Evolutionary conservation across 1,140 invertebrate genomes (phyloP).

Genomic region (Watersipora subatra): DNA sequence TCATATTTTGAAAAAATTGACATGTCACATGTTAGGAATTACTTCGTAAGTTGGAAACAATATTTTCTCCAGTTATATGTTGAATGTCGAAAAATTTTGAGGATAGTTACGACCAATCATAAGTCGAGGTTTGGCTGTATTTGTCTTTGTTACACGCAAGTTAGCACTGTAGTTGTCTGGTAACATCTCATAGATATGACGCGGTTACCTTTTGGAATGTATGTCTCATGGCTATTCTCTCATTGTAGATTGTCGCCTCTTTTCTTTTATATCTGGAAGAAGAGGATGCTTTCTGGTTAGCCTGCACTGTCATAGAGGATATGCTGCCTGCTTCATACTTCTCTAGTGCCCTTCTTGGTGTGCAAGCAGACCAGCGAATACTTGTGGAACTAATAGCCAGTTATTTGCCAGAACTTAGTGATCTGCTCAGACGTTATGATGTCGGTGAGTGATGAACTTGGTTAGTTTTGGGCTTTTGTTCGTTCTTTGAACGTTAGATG

Average conservation of each 20-base stretch:
- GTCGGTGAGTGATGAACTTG: conserved; percentile 41
- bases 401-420: conserved; percentile 76
- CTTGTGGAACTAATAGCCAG: conserved; percentile 72
- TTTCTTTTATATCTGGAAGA: conserved; percentile 88
- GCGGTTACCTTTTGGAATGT: no score
- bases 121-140: no score
- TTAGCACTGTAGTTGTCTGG: no score
- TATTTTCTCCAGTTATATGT: no score
- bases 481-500: neutral
- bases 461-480: neutral
- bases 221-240: no score
- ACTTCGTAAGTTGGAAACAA: no score
- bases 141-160: no score
- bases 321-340: conserved; percentile 93
- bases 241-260: conserved; percentile 72
- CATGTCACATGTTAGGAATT: no score
- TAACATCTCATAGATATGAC: no score
- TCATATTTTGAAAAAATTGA: no score
- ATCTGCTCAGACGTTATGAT: conserved; percentile 78
- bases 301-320: conserved; percentile 95
- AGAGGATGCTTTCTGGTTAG: conserved; percentile 97
- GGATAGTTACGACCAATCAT: no score
- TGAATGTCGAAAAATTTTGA: no score
- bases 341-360: conserved; percentile 77
- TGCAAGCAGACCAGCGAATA: conserved; percentile 77